A percentile compares a stretch with the other conserved stretches of the same genome.
phyloP scores from a whole-genome alignment of 2,888 invertebrate genomes.

The Diaphora mendica region DNA sequence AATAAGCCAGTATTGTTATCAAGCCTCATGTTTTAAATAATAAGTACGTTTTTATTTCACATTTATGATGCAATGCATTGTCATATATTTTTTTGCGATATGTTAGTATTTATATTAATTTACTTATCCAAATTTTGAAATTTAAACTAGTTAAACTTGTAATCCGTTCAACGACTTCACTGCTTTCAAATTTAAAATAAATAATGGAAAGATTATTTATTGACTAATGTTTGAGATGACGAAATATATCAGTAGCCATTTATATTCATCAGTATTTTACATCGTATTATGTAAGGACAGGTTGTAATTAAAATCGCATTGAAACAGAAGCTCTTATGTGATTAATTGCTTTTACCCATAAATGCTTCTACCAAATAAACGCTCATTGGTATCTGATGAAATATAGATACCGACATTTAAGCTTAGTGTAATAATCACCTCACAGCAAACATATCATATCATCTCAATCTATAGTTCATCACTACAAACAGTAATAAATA shows the following conservation, averaged over 20 bases:
- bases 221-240: neutral
- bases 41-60: no score
- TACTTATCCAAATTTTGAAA: neutral
- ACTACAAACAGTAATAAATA: constrained; percentile 44
- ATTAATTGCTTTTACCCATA: no score
- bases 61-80: neutral
- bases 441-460: constrained; percentile 21
- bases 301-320: neutral
- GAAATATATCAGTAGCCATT: neutral
- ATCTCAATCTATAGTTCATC: constrained; percentile 36
- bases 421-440: neutral
- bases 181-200: neutral
- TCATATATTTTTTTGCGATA: neutral
- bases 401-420: neutral
- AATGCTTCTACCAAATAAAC: neutral
- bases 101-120: neutral
- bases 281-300: neutral
- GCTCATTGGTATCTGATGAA: neutral
- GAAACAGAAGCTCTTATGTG: neutral
- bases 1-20: neutral
- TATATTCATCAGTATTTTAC: neutral
- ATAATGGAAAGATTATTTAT: neutral
- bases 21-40: neutral
- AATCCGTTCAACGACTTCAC: neutral
- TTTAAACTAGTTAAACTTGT: no score